Evolutionary conservation across 2,113 vertebrate species (phyloP).

Genomic region (Brienomyrus brachyistius): DNA sequence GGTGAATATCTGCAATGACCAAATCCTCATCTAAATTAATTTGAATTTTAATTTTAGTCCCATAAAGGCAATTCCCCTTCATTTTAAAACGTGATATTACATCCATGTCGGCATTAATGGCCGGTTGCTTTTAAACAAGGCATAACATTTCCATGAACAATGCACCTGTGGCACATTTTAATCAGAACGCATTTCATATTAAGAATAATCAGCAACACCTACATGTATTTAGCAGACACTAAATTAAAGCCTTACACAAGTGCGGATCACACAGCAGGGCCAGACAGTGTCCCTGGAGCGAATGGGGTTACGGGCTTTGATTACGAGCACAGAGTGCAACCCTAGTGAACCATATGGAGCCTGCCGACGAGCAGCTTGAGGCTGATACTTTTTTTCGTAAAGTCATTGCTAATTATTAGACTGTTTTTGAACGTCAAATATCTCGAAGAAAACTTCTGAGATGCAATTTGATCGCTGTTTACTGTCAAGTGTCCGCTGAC

Average conservation of each 20-base stretch:
- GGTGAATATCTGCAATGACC: neutral
- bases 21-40: neutral
- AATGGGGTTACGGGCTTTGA: neutral
- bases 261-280: neutral
- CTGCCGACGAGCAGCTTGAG: neutral
- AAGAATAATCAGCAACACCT: neutral
- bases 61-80: neutral
- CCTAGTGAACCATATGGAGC: neutral
- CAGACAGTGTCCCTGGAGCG: neutral
- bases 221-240: neutral
- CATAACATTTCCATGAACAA: neutral
- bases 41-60: neutral
- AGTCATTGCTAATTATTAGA: neutral
- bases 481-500: neutral
- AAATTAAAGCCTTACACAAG: no score
- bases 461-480: neutral
- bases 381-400: neutral
- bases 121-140: neutral
- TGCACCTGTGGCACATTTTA: neutral
- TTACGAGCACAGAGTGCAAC: neutral
- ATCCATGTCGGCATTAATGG: neutral
- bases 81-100: neutral
- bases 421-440: neutral
- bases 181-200: neutral
- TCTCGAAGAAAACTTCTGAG: neutral